Conservation (phyloP, 2,888 invertebrate genomes). For the Brachyptera putata region DNA sequence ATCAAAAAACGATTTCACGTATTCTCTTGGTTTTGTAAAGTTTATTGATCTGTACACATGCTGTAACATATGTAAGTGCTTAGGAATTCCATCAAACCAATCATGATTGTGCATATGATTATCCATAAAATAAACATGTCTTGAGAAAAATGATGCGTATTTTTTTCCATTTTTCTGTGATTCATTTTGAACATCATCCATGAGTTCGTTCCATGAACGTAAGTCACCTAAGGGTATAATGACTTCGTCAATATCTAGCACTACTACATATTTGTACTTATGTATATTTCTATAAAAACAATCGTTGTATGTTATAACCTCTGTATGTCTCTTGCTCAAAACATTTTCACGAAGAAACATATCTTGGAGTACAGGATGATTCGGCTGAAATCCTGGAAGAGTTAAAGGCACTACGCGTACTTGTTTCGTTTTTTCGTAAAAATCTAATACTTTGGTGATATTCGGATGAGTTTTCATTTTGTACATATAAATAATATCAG, state of each 20-base stretch:
- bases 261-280: slow-evolving; percentile 42
- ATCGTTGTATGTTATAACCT: slow-evolving; percentile 49
- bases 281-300: slow-evolving; percentile 46
- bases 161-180: slow-evolving; percentile 36
- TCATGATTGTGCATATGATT: slow-evolving; percentile 35
- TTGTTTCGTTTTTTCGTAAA: slow-evolving; percentile 37
- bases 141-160: slow-evolving; percentile 41
- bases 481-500: slow-evolving; percentile 45
- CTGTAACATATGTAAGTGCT: slow-evolving; percentile 42
- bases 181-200: slow-evolving; percentile 37
- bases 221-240: slow-evolving; percentile 42
- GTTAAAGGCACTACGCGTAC: slow-evolving; percentile 39
- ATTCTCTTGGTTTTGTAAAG: slow-evolving; percentile 41
- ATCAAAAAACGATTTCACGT: slow-evolving; percentile 44
- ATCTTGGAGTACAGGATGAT: slow-evolving; percentile 39
- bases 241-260: slow-evolving; percentile 48
- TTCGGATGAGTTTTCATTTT: slow-evolving; percentile 44
- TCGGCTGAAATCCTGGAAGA: slow-evolving; percentile 44
- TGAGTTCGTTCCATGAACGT: slow-evolving; percentile 40
- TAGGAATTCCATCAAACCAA: slow-evolving; percentile 36
- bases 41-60: slow-evolving; percentile 41
- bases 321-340: slow-evolving; percentile 46
- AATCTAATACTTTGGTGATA: slow-evolving; percentile 39
- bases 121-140: slow-evolving; percentile 49
- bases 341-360: slow-evolving; percentile 42